phyloP scores from a whole-genome alignment of 2,113 vertebrate genomes.

The Nannospalax galili region DNA sequence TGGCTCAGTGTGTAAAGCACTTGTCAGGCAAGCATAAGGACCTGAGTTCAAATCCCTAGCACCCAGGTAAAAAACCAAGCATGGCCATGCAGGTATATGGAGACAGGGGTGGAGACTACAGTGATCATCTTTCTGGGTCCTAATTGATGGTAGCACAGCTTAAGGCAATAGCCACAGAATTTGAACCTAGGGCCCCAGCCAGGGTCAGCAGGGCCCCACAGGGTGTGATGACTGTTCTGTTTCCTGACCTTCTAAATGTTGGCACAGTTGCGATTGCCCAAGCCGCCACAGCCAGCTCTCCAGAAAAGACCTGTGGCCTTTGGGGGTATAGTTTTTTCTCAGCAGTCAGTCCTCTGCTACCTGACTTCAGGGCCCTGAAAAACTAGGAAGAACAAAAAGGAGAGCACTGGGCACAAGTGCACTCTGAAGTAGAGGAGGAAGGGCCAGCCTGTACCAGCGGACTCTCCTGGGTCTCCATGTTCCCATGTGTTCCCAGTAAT shows the following conservation, averaged over 20 bases:
- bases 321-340: background rate
- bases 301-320: background rate
- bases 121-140: background rate
- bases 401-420: background rate
- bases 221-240: background rate
- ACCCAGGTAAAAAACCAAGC: no score
- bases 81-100: background rate
- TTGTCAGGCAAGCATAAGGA: no score
- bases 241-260: background rate
- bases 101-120: background rate
- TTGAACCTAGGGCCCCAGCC: background rate
- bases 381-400: no score
- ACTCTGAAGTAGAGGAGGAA: rapidly evolving
- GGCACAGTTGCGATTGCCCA: no score
- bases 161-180: background rate
- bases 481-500: no score
- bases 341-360: background rate
- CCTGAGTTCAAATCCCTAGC: no score
- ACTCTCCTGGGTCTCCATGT: background rate
- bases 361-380: no score
- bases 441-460: background rate
- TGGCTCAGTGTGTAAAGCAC: no score
- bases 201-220: no score
- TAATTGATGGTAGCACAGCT: background rate
- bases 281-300: background rate